These are phyloP conservation scores for Habropoda laboriosa DNA, from an alignment of 1,140 invertebrate species.

Conservation along the genomic window DNA sequence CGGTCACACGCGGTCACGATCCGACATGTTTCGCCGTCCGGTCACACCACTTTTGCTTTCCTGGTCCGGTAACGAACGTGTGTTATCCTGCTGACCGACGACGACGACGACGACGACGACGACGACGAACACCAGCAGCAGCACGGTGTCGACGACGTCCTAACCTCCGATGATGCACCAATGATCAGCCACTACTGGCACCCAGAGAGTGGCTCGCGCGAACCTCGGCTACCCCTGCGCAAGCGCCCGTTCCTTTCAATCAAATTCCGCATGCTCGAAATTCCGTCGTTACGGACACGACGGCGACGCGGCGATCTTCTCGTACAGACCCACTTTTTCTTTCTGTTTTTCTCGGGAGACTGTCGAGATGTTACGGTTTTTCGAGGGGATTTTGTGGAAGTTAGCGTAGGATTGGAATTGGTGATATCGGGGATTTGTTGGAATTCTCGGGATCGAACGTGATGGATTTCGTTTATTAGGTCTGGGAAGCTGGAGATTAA, in stretches of 20 bases:
- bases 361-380: not conserved
- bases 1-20: constrained; percentile 43
- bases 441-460: too few relatives aligned
- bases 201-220: constrained; percentile 45
- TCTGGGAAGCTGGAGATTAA: too few relatives aligned
- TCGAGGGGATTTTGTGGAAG: too few relatives aligned
- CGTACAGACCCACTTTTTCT: not conserved
- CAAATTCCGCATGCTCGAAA: constrained; percentile 68
- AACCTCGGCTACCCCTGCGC: constrained; percentile 56
- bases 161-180: constrained; percentile 51
- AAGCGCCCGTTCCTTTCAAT: constrained; percentile 68
- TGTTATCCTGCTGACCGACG: constrained; percentile 12
- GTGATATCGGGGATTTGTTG: too few relatives aligned
- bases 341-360: not conserved
- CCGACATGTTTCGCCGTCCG: constrained; percentile 53
- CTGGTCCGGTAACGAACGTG: too few relatives aligned
- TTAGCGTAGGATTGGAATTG: too few relatives aligned
- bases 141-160: constrained; percentile 21
- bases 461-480: too few relatives aligned
- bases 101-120: constrained; percentile 23
- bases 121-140: constrained; percentile 25
- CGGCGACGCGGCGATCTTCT: not conserved
- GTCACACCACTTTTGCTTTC: constrained; percentile 4
- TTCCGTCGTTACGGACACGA: constrained; percentile 32
- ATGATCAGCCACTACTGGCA: constrained; percentile 66